These are phyloP conservation scores for Stenichneumon culpator DNA, from an alignment of 2,888 invertebrate genomes.

Conservation along the genomic window DNA sequence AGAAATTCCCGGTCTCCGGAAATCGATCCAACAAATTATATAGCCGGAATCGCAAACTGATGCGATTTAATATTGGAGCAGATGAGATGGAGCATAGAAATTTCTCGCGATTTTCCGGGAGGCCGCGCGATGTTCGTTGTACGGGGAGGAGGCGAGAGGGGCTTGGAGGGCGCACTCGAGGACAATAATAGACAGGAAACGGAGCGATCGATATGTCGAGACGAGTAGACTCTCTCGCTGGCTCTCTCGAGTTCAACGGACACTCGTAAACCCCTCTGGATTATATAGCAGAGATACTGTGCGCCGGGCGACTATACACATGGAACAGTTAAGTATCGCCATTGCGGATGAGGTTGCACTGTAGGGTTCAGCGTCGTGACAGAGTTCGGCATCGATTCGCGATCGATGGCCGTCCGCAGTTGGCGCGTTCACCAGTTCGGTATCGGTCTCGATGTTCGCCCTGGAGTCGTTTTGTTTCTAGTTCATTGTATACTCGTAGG, in stretches of 20 bases:
- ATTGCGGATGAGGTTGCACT: slow-evolving; percentile 14
- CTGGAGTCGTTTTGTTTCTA: background rate
- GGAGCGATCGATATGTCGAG: slow-evolving; percentile 68
- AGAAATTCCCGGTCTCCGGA: background rate
- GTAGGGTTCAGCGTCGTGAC: slow-evolving; percentile 23
- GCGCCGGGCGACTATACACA: slow-evolving; percentile 4
- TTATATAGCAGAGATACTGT: slow-evolving; percentile 41
- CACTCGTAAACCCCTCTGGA: slow-evolving; percentile 62
- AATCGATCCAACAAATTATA: background rate
- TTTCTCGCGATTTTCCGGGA: slow-evolving; percentile 11
- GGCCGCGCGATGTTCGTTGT: background rate
- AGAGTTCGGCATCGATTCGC: slow-evolving; percentile 54
- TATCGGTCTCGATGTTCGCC: slow-evolving; percentile 37
- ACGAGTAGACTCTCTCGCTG: slow-evolving; percentile 61
- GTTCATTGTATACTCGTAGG: background rate
- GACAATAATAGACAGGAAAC: slow-evolving; percentile 65
- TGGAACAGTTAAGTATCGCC: slow-evolving; percentile 32
- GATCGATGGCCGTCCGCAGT: slow-evolving; percentile 28
- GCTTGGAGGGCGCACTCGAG: slow-evolving; percentile 38
- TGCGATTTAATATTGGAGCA: background rate
- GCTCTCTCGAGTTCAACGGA: slow-evolving; percentile 66
- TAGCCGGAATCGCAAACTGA: background rate
- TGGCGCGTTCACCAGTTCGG: slow-evolving; percentile 6
- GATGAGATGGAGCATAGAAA: slow-evolving; percentile 28
- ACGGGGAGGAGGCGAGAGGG: background rate